These are phyloP conservation scores for Parelbella ahira DNA, from an alignment of 2,888 invertebrate species.

Conservation along the genomic window DNA sequence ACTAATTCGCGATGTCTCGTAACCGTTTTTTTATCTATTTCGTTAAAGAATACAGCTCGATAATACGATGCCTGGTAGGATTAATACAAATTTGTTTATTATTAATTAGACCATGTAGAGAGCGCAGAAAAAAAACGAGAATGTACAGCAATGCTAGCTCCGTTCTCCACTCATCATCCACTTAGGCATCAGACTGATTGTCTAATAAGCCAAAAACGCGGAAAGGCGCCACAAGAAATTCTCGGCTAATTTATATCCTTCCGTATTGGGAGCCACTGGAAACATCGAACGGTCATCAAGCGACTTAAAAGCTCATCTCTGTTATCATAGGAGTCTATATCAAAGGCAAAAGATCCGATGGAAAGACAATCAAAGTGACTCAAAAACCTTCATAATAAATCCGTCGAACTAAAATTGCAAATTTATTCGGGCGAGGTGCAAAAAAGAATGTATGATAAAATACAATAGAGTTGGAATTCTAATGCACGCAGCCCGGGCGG, in stretches of 20 bases:
- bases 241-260: conserved; percentile 21
- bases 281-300: conserved; percentile 11
- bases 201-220: conserved; percentile 11
- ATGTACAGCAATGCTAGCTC: background rate
- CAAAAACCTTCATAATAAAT: conserved; percentile 41
- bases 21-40: too few relatives aligned
- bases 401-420: conserved; percentile 59
- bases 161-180: conserved; percentile 1
- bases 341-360: conserved; percentile 31
- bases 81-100: too few relatives aligned
- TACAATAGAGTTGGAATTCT: conserved; percentile 71
- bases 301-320: conserved; percentile 22
- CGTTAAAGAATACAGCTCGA: too few relatives aligned
- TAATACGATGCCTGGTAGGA: too few relatives aligned
- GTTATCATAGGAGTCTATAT: conserved; percentile 31
- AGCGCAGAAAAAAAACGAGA: too few relatives aligned
- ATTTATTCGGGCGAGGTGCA: conserved; percentile 67
- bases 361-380: conserved; percentile 35
- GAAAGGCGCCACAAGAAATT: conserved; percentile 16
- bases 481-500: conserved; percentile 73
- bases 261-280: conserved; percentile 14
- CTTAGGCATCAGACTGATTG: conserved; percentile 9
- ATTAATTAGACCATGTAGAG: too few relatives aligned
- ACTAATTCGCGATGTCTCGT: too few relatives aligned
- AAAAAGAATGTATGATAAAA: conserved; percentile 76